Conservation (phyloP, 2,113 vertebrate genomes). For the Scomber japonicus region DNA sequence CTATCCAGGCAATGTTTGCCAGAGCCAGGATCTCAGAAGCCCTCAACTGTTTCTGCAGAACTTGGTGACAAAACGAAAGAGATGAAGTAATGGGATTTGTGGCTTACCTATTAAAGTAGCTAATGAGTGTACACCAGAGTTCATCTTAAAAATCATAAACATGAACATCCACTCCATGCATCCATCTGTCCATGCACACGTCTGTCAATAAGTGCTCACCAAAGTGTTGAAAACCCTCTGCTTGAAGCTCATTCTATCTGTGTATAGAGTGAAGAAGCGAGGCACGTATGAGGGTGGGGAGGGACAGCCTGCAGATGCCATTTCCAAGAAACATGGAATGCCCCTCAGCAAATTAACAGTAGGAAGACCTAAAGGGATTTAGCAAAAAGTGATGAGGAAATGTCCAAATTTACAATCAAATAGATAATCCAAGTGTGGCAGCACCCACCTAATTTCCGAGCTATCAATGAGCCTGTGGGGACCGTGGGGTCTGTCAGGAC, state of each 20-base stretch:
- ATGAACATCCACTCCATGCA: background rate
- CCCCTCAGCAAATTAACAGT: conserved; percentile 79
- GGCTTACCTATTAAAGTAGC: background rate
- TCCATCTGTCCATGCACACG: too few species aligned
- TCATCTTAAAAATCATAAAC: background rate
- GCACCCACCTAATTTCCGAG: conserved; percentile 72
- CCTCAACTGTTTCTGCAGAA: too few species aligned
- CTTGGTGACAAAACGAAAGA: too few species aligned
- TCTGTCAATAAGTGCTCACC: conserved; percentile 6
- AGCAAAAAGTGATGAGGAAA: background rate
- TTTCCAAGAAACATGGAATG: conserved; percentile 78
- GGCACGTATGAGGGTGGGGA: conserved; percentile 85
- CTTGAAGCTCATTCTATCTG: conserved; percentile 87
- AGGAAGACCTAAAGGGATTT: conserved; percentile 63
- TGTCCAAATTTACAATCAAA: background rate
- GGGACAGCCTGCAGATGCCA: conserved; percentile 73
- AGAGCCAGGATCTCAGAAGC: too few species aligned
- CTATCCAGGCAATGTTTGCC: too few species aligned
- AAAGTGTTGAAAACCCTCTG: conserved; percentile 86
- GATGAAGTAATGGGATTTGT: background rate
- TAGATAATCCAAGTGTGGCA: background rate
- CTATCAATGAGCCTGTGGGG: conserved; percentile 72
- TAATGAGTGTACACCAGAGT: background rate
- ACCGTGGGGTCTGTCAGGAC: conserved; percentile 80
- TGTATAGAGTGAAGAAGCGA: conserved; percentile 80